Conservation (phyloP, 1,140 invertebrate genomes). For the Trichonephila clavata region DNA sequence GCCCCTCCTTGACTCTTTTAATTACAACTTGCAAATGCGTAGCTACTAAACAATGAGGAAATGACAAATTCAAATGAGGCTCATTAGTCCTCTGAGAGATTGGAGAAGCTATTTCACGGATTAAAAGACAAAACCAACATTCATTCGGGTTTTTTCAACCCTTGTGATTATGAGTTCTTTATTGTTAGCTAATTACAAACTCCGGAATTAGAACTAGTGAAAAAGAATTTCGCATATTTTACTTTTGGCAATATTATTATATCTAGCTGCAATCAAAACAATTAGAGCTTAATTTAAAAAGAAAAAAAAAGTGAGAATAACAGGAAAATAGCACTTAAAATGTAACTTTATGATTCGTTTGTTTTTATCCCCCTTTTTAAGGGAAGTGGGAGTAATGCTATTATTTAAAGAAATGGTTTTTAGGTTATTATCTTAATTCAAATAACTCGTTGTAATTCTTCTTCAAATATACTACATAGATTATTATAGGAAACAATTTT, state of each 20-base stretch:
- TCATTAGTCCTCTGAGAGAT: background rate
- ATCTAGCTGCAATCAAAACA: background rate
- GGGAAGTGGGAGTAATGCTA: background rate
- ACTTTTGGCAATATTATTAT: background rate
- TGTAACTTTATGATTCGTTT: background rate
- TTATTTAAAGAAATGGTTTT: background rate
- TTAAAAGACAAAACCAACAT: background rate
- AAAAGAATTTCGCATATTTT: background rate
- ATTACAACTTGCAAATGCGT: background rate
- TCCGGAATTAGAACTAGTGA: background rate
- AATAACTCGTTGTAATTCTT: background rate
- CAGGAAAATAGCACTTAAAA: background rate
- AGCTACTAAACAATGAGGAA: background rate
- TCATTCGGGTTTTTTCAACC: background rate
- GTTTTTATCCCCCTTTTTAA: background rate
- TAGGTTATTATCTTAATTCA: background rate
- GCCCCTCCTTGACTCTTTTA: background rate
- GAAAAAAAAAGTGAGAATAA: background rate
- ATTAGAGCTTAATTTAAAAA: background rate
- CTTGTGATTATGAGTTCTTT: background rate
- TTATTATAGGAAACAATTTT: background rate
- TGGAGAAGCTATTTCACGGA: background rate
- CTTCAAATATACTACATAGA: background rate
- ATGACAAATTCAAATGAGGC: constrained; percentile 25
- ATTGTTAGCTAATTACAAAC: constrained; percentile 44